Conservation (phyloP, 2,888 invertebrate genomes). For the Lordiphosa andalusiaca region DNA sequence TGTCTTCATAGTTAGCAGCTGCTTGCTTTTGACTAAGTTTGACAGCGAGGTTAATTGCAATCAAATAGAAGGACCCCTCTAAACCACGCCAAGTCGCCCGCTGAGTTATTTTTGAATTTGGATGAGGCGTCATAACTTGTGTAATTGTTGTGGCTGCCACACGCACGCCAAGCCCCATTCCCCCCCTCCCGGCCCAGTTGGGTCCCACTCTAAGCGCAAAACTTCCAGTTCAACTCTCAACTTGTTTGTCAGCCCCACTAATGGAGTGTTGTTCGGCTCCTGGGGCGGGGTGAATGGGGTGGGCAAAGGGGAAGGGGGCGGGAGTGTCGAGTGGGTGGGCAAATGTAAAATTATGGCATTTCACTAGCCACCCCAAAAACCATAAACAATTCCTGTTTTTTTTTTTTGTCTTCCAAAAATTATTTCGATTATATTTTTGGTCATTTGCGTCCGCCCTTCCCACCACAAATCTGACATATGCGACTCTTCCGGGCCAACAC, state of each 20-base stretch:
- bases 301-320: conserved; percentile 1
- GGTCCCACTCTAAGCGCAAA: conserved; percentile 7
- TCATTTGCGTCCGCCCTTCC: conserved; percentile 18
- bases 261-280: conserved; percentile 21
- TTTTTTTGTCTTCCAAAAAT: conserved; percentile 43
- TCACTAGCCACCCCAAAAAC: conserved; percentile 37
- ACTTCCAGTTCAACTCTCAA: conserved; percentile 18
- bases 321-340: not conserved
- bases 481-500: conserved; percentile 9
- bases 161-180: conserved; percentile 32
- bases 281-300: conserved; percentile 1
- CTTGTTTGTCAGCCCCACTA: conserved; percentile 35
- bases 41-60: conserved; percentile 45
- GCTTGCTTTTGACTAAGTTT: conserved; percentile 39
- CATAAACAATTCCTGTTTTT: conserved; percentile 20
- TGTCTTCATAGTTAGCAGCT: conserved; percentile 45
- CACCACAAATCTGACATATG: conserved; percentile 11
- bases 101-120: conserved; percentile 41
- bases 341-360: conserved; percentile 52
- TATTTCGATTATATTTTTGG: conserved; percentile 44
- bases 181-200: conserved; percentile 12
- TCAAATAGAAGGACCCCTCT: not conserved
- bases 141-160: conserved; percentile 49
- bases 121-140: conserved; percentile 52
- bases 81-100: not conserved